A percentile compares a stretch with the other conserved stretches of the same genome.
Evolutionary conservation across 2,888 invertebrate species (phyloP).

Genomic region (Drosophila meridiana): DNA sequence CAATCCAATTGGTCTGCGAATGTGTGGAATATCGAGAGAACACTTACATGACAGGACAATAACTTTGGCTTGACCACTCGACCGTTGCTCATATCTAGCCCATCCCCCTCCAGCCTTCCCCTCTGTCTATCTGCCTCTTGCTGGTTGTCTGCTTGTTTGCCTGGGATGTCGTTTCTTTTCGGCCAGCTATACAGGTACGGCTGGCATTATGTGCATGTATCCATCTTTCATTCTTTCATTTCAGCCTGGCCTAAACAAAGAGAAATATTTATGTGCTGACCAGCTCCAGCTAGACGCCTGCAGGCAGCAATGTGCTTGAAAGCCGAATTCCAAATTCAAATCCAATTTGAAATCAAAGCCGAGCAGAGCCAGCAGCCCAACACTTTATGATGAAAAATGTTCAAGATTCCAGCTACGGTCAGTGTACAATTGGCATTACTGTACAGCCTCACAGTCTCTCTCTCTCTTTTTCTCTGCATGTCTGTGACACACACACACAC

Average conservation of each 20-base stretch:
- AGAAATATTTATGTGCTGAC: constrained; percentile 77
- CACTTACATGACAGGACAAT: constrained; percentile 79
- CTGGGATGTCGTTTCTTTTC: constrained; percentile 10
- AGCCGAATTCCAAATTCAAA: constrained; percentile 78
- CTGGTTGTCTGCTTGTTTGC: constrained; percentile 40
- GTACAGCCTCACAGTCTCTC: constrained; percentile 17
- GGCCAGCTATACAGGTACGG: constrained; percentile 17
- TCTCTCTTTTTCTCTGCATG: constrained; percentile 15
- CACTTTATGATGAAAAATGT: constrained; percentile 78
- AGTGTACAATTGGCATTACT: constrained; percentile 43
- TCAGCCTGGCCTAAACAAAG: constrained; percentile 65
- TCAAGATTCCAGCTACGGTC: constrained; percentile 67
- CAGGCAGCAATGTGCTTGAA: constrained; percentile 52
- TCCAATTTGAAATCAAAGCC: constrained; percentile 78
- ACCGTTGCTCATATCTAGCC: constrained; percentile 77
- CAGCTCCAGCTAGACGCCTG: constrained; percentile 46
- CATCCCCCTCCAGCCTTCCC: constrained; percentile 10
- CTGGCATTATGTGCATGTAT: constrained; percentile 15
- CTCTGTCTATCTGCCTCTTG: not conserved
- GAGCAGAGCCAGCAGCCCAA: constrained; percentile 26
- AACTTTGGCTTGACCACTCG: constrained; percentile 81
- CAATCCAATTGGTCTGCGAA: constrained; percentile 24
- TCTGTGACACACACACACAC: constrained; percentile 30
- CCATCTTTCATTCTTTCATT: constrained; percentile 41
- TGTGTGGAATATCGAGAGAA: constrained; percentile 20